Conservation (phyloP, 2,797 vertebrate genomes). For the Sphenodon punctatus region DNA sequence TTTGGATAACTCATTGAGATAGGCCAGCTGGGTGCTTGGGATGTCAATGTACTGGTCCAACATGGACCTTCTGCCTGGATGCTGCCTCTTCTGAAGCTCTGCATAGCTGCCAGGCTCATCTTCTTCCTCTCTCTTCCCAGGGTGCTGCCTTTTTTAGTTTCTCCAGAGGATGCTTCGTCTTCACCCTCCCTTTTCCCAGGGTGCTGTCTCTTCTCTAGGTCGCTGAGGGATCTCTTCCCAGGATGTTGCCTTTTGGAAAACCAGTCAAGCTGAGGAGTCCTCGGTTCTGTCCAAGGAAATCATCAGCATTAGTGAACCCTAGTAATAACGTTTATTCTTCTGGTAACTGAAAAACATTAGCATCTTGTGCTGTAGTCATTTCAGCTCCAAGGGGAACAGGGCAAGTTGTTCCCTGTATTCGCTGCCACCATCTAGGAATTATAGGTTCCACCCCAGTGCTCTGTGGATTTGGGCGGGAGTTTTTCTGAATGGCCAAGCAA, state of each 20-base stretch:
- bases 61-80: constrained; percentile 81
- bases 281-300: constrained; percentile 72
- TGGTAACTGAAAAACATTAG: background rate
- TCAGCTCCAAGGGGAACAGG: background rate
- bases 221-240: constrained; percentile 73
- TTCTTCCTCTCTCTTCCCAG: constrained; percentile 82
- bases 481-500: background rate
- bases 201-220: constrained; percentile 70
- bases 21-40: constrained; percentile 47
- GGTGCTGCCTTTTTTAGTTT: constrained; percentile 81
- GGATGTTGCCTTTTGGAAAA: constrained; percentile 87
- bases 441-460: background rate
- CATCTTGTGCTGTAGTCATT: background rate
- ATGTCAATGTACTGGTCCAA: constrained; percentile 67
- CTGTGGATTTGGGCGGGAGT: background rate
- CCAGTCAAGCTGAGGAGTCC: constrained; percentile 72
- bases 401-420: too few relatives aligned
- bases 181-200: constrained; percentile 62
- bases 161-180: constrained; percentile 52
- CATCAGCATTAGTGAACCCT: background rate
- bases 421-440: too few relatives aligned
- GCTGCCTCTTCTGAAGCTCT: constrained; percentile 82
- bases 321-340: background rate
- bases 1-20: constrained; percentile 79
- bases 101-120: constrained; percentile 46